These are phyloP conservation scores for Neogale vison DNA, from an alignment of 2,113 vertebrate species.

Conservation along the genomic window DNA sequence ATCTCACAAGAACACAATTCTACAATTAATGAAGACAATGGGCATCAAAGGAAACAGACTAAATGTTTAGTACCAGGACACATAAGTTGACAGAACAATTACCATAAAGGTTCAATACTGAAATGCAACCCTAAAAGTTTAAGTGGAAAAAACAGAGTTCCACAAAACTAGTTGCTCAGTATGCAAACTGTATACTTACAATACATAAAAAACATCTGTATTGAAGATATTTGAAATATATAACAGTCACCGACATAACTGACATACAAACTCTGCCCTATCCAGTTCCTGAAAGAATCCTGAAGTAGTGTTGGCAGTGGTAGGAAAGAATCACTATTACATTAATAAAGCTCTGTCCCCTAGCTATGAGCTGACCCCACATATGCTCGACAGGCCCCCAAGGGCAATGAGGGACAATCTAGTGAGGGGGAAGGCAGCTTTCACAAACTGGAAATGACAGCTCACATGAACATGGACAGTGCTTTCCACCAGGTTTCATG, in stretches of 20 bases:
- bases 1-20: background rate
- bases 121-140: background rate
- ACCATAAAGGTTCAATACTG: background rate
- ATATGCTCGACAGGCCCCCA: too few species aligned
- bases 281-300: background rate
- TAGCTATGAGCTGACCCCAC: background rate
- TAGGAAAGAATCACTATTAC: background rate
- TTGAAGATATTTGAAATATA: background rate
- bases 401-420: fast-evolving
- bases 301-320: background rate
- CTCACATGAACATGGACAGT: background rate
- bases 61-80: background rate
- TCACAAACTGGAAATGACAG: background rate
- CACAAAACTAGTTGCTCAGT: background rate
- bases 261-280: background rate
- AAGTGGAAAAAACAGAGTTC: background rate
- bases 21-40: background rate
- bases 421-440: background rate
- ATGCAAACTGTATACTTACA: background rate
- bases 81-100: background rate
- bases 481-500: background rate
- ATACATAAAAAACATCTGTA: background rate
- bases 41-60: background rate
- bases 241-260: background rate
- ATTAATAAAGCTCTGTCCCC: background rate